Conservation (phyloP, 1,140 invertebrate genomes). For the Rhynchophorus ferrugineus region DNA sequence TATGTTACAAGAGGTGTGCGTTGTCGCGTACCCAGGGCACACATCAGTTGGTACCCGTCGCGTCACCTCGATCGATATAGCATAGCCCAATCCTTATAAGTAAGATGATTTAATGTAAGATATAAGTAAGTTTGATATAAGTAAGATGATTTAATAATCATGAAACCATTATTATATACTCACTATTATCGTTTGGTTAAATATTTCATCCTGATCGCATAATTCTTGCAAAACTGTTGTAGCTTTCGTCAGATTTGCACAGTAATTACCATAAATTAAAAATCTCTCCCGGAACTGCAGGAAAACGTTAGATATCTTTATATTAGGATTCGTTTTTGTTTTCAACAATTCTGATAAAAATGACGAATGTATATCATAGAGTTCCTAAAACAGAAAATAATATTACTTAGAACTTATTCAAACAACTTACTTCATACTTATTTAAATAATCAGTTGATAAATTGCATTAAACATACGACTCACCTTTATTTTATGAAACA, state of each 20-base stretch:
- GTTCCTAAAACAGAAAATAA: slow-evolving; percentile 49
- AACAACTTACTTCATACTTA: neutral
- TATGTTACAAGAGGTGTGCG: too few species aligned
- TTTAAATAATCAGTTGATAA: too few species aligned
- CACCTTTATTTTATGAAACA: slow-evolving; percentile 87
- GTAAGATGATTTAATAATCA: too few species aligned
- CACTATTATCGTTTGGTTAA: slow-evolving; percentile 36
- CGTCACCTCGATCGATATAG: too few species aligned
- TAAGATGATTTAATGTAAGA: too few species aligned
- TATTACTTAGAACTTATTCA: neutral
- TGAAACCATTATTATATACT: too few species aligned
- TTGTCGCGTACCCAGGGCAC: too few species aligned
- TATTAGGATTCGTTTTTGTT: slow-evolving; percentile 48
- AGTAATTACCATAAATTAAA: slow-evolving; percentile 92
- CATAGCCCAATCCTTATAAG: too few species aligned
- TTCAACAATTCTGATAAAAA: slow-evolving; percentile 74
- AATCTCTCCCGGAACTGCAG: slow-evolving; percentile 84
- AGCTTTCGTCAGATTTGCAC: slow-evolving; percentile 80
- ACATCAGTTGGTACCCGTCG: too few species aligned
- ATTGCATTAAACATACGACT: too few species aligned
- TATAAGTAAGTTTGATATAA: too few species aligned
- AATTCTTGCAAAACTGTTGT: slow-evolving; percentile 70
- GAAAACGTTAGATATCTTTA: slow-evolving; percentile 68
- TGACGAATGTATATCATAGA: slow-evolving; percentile 77
- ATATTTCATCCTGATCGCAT: slow-evolving; percentile 45